phyloP scores from a whole-genome alignment of 2,113 vertebrate species.

The Pluvialis apricaria region DNA sequence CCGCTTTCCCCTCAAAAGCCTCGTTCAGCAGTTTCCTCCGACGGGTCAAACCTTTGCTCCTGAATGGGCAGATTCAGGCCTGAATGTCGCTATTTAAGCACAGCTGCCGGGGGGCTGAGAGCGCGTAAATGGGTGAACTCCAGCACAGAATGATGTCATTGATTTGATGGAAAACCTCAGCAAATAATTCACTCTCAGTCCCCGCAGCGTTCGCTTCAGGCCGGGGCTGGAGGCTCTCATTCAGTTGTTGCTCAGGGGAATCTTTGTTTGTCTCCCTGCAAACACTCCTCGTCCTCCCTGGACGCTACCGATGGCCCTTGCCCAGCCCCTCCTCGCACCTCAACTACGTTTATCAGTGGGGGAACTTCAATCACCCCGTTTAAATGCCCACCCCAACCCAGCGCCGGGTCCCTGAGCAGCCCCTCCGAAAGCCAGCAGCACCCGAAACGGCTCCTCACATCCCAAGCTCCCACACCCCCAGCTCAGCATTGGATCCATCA shows the following conservation, averaged over 20 bases:
- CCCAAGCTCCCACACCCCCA: background rate
- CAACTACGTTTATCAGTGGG: fast-evolving
- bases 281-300: background rate
- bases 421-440: background rate
- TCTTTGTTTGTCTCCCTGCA: background rate
- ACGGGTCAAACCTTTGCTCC: background rate
- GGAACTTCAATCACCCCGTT: background rate
- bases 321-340: background rate
- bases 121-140: background rate
- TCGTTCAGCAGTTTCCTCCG: background rate
- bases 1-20: background rate
- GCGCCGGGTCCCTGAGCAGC: background rate
- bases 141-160: conserved; percentile 21
- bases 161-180: conserved; percentile 11
- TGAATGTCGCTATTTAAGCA: conserved; percentile 49
- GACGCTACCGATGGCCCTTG: fast-evolving
- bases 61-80: conserved; percentile 36
- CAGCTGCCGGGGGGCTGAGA: conserved; percentile 6
- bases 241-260: background rate
- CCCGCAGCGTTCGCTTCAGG: background rate
- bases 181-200: conserved; percentile 12
- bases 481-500: background rate
- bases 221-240: background rate
- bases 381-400: background rate
- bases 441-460: fast-evolving